A percentile compares a stretch with the other conserved stretches of the same genome.
Evolutionary conservation across 1,140 invertebrate genomes (phyloP).

Genomic region (Papilio aristodemus): DNA sequence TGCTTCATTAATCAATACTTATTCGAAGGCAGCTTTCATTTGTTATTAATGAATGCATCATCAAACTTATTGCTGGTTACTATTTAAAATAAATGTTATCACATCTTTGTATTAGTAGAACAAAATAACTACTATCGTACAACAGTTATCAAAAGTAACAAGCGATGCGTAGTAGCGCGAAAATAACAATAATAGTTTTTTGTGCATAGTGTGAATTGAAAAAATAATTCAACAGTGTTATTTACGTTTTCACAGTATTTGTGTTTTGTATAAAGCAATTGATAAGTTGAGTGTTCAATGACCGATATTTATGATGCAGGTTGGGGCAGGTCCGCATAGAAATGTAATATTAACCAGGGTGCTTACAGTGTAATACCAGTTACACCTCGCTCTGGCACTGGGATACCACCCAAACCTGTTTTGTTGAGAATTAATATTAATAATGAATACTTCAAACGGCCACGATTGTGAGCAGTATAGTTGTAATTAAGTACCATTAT

Average conservation of each 20-base stretch:
- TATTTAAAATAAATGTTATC: too few species aligned
- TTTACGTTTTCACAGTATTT: background rate
- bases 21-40: background rate
- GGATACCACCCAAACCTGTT: conserved; percentile 53
- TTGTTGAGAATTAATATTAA: conserved; percentile 71
- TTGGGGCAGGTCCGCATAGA: conserved; percentile 25
- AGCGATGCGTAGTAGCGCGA: too few species aligned
- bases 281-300: conserved; percentile 9
- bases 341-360: conserved; percentile 42
- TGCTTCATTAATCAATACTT: background rate
- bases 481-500: conserved; percentile 72
- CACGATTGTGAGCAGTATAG: conserved; percentile 65
- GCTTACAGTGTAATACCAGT: conserved; percentile 29
- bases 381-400: conserved; percentile 28
- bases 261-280: background rate
- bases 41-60: background rate
- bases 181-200: too few species aligned
- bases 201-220: too few species aligned
- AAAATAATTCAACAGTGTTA: too few species aligned
- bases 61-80: too few species aligned
- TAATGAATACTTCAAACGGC: conserved; percentile 68
- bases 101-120: too few species aligned
- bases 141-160: too few species aligned
- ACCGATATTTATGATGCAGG: conserved; percentile 10
- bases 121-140: too few species aligned